Base-by-base conservation (phyloP, 1,140 invertebrate species). In the Caenorhabditis tropicalis region DNA sequence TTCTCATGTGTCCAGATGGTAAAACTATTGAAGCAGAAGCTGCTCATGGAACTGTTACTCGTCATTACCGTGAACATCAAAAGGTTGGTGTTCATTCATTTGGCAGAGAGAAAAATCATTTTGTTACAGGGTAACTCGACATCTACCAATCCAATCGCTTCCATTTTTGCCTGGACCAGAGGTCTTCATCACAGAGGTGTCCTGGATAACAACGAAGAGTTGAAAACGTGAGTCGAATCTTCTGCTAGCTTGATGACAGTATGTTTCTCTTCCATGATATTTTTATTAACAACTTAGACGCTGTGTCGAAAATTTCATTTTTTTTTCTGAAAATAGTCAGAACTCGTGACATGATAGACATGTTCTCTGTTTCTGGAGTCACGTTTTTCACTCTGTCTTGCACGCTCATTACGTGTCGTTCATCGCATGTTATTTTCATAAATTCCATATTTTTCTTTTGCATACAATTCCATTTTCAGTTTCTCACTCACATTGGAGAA, bases 21-120 rank as follows among this genome's bases (percentile, higher is more conserved):
- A 96, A 96, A 90, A 99, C 97, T 10, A 95, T 99, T 0, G 97
- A 99, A 92, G 94, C 97, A 7, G 97, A 99, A 93, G 97, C 97
- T 49, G 97, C 97, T 82, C 97, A 99, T 92, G 97, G 97, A 33
- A 98, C 97, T 0, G 97, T 99, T 0, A 98, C 97, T 0, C 94
- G 97, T 85, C 97, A 99, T 91, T 99, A 95, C 91, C 93, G 97
- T 58, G 94, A 96, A 90, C 94, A 98, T 91, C 96, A 99, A 90
- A 91, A 91, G 51, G 88, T 89, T 7, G n/a, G 16, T 21, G 58
- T 49, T 29, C 33, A 2, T 24, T 9, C 1, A 10, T 80, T 39
- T 21, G 4, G 3, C 1, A 48, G n/a, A 21, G 9, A 15, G 15
- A 24, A 1, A 16, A 1, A 6, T 29, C 3, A 31, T 36, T 0